Evolutionary conservation across 2,888 invertebrate species (phyloP).

Genomic region (Coelinius sp.): DNA sequence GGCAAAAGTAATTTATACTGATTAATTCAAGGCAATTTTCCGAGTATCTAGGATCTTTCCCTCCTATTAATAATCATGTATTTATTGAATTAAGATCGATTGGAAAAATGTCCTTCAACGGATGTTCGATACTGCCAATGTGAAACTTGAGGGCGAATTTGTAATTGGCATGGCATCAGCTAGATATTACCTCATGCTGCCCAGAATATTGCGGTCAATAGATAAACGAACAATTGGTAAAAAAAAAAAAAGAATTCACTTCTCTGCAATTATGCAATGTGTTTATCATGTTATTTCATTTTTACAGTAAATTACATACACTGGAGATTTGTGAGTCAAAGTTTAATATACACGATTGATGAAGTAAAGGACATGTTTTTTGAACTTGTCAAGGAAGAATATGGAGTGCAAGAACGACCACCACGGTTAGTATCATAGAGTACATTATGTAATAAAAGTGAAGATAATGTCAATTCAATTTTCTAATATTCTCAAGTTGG

Average conservation of each 20-base stretch:
- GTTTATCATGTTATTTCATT: background rate
- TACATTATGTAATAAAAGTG: no score
- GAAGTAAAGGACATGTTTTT: slow-evolving; percentile 32
- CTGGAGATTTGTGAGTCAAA: slow-evolving; percentile 43
- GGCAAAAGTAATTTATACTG: background rate
- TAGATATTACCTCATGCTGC: background rate
- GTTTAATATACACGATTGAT: slow-evolving; percentile 40
- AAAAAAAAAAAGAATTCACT: no score
- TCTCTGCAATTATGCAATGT: no score
- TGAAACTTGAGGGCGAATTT: background rate
- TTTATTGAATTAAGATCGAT: background rate
- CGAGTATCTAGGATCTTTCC: background rate
- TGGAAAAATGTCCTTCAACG: background rate
- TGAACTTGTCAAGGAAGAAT: slow-evolving; percentile 22
- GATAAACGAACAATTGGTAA: slow-evolving; percentile 15
- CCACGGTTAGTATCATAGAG: slow-evolving; percentile 38
- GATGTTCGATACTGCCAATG: slow-evolving; percentile 3
- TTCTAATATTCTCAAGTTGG: slow-evolving; percentile 37
- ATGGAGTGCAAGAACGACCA: slow-evolving; percentile 29
- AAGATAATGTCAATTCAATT: background rate
- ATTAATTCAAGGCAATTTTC: background rate
- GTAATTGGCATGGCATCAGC: background rate
- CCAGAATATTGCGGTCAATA: background rate
- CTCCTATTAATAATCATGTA: background rate
- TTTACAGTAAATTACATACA: slow-evolving; percentile 46